These are phyloP conservation scores for Smithornis capensis DNA, from an alignment of 2,113 vertebrate genomes.

Conservation along the genomic window DNA sequence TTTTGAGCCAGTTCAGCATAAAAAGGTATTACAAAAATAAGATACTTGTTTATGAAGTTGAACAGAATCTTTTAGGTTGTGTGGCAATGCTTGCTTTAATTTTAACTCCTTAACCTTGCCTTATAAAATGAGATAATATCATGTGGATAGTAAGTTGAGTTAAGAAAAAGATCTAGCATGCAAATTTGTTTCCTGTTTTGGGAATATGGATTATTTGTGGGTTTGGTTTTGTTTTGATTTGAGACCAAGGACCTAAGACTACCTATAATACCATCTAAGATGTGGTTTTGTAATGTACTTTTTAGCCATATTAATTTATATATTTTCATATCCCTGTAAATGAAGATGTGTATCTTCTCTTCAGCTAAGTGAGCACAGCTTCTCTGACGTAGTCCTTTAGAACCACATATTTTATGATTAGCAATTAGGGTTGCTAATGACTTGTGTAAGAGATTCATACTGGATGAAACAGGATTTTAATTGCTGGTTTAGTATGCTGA, in stretches of 20 bases:
- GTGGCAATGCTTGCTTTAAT: neutral
- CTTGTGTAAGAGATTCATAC: neutral
- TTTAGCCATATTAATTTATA: neutral
- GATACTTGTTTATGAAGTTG: neutral
- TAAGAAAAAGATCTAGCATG: neutral
- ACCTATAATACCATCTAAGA: neutral
- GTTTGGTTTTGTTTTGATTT: neutral
- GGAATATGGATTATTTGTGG: neutral
- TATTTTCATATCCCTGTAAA: neutral
- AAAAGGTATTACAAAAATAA: neutral
- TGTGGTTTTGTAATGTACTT: neutral
- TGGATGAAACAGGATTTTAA: slow-evolving; percentile 7
- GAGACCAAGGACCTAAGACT: neutral
- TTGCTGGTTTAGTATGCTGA: slow-evolving; percentile 2
- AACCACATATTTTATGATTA: slow-evolving; percentile 7
- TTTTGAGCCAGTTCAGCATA: neutral
- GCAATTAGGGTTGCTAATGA: slow-evolving; percentile 6
- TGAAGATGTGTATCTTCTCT: neutral
- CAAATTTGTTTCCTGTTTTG: neutral
- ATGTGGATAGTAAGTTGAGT: neutral
- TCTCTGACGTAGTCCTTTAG: neutral
- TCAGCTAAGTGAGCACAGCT: neutral
- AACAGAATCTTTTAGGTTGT: neutral
- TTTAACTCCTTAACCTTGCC: neutral
- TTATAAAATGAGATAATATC: neutral